phyloP scores from a whole-genome alignment of 92 coral and sea anemone species.

The Anthopleura xanthogrammica region DNA sequence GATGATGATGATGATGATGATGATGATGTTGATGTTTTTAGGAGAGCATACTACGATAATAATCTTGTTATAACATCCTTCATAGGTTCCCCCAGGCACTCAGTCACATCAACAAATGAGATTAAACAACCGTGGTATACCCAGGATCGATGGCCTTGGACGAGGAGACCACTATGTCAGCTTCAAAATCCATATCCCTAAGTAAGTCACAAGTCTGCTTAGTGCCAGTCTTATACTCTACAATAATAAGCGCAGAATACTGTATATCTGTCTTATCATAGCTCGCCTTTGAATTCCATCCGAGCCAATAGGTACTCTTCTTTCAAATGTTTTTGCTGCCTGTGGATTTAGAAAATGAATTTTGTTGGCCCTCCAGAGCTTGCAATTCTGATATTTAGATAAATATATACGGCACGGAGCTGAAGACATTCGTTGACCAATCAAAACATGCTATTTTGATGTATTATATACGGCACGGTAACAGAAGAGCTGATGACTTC shows the following conservation, averaged over 20 bases:
- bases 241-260: too few relatives aligned
- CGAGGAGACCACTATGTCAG: conserved; percentile 89
- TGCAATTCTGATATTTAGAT: too few relatives aligned
- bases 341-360: neutral
- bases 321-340: neutral
- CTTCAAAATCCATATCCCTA: conserved; percentile 93
- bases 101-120: conserved; percentile 96
- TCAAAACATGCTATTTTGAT: too few relatives aligned
- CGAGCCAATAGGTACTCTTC: too few relatives aligned
- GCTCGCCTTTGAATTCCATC: too few relatives aligned
- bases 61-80: neutral
- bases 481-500: too few relatives aligned
- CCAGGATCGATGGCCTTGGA: conserved; percentile 87
- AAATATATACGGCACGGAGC: too few relatives aligned
- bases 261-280: too few relatives aligned
- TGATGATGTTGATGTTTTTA: neutral
- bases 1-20: neutral
- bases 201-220: conserved; percentile 49
- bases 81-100: conserved; percentile 90
- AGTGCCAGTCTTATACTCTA: too few relatives aligned
- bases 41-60: neutral
- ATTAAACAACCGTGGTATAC: conserved; percentile 87
- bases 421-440: too few relatives aligned
- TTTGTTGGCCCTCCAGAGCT: too few relatives aligned
- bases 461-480: too few relatives aligned